These are phyloP conservation scores for Dinomys branickii DNA, from an alignment of 2,113 vertebrate species.

Conservation along the genomic window DNA sequence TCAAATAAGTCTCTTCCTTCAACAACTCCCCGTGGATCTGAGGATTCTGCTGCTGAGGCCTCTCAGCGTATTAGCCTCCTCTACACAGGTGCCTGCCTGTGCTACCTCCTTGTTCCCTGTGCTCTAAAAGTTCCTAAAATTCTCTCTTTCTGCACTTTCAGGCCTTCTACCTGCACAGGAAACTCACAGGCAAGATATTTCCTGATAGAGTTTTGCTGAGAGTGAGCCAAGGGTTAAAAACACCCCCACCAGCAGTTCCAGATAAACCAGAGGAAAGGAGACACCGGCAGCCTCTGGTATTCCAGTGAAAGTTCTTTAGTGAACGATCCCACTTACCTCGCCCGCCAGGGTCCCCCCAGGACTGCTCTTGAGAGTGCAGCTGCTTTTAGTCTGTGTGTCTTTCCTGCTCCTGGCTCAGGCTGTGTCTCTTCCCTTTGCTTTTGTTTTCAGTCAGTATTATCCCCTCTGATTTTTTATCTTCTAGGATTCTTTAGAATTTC, in stretches of 20 bases:
- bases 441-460: background rate
- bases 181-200: background rate
- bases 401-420: background rate
- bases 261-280: background rate
- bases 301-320: conserved; percentile 6
- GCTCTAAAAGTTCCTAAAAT: background rate
- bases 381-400: background rate
- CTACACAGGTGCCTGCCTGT: background rate
- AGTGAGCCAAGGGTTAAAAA: background rate
- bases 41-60: background rate
- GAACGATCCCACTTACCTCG: background rate
- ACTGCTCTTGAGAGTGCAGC: background rate
- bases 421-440: background rate
- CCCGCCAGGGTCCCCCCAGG: background rate
- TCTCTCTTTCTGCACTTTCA: background rate
- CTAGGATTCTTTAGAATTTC: background rate
- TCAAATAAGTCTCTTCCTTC: background rate
- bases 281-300: background rate
- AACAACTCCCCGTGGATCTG: background rate
- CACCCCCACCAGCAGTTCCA: background rate
- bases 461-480: background rate
- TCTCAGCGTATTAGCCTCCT: background rate
- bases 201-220: background rate
- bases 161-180: background rate
- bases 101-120: background rate